Evolutionary conservation across 2,797 vertebrate species (phyloP), one percentile per base, ranked within the genome.

Genomic region (Parotocinclus haroldoi): DNA sequence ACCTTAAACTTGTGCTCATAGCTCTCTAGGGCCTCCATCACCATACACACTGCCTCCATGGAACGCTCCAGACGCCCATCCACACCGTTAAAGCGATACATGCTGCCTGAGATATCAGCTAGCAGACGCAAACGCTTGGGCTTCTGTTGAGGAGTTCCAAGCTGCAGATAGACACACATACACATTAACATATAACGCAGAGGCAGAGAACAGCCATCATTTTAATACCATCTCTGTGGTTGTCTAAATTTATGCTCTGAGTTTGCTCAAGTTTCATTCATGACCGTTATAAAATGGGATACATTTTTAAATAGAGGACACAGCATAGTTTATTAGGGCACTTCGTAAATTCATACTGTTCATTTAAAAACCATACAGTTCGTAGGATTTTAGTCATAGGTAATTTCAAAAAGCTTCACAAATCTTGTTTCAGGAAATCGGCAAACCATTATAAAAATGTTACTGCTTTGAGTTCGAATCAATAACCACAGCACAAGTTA

Each of bases 1-100:
- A 98, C 96, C 95, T 98, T 96, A 82, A 99, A 95, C 80, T 94
- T 96, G 79, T 98, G 89, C 82, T 98, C 96, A 0, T 98, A 99
- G 80, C 75, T 94, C 85, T 99, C 93, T 52, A 99, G 93, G 14
- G 95, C 97, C 83, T 99, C 97, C 93, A 99, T 96, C 72, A 98
- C 94, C 96, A 99, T 96, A 51, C 96, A 98, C 64, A 95, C 93
- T 0, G 96, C 95, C 84, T 99, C 96, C 96, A 99, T 98, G 44
- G 95, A 95, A 75, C 96, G 95, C 64, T 99, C 93, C 72, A 99
- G 91, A 1, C 96, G 82, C 0, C 94, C 87, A 0, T 98, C 96
- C 65, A 99, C 91, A 0, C 95, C 95, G 0, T 98, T 98, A 79
- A 99, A 99, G 79, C 95, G 95, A 79, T 99, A 99, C 96, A 99